Evolutionary conservation across 2,888 invertebrate genomes (phyloP), one percentile per base, ranked within the genome.

Genomic region (Alcis repandata): DNA sequence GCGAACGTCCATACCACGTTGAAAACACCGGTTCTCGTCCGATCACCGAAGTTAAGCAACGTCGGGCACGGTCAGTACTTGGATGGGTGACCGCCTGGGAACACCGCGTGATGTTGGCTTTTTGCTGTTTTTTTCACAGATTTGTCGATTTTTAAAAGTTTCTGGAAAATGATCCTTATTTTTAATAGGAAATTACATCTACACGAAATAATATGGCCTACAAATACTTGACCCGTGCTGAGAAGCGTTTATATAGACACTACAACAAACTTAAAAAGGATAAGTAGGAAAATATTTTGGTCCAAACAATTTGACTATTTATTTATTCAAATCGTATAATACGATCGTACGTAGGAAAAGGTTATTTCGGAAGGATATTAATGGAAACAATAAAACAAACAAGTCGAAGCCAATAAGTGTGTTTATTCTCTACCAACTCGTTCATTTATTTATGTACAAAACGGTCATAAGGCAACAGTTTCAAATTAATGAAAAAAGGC

Each of bases 401-500:
- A 70, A 54, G 49, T 89, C 75, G 90, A 93, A 93, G 93, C 93
- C 91, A 90, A 91, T 92, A 89, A 90, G 90, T 92, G 90, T 91
- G 87, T 87, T 88, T 91, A 89, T 88, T 88, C 89, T 91, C 89
- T 91, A 92, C 91, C 85, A 90, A 90, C 85, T 87, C 83, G 86
- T 89, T 85, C 83, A 86, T 89, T 86, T 88, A 76, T 85, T 89
- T 92, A 93, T 92, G 84, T 93, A 93, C 93, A 93, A 92, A 92
- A 92, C 88, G 85, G 87, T 91, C 83, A 89, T 93, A 93, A 92
- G 92, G 92, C 92, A 93, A 91, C 92, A 89, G 88, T 90, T 90
- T 79, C 78, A 91, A 92, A 90, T 85, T 74, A 91, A 89, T 86
- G 77, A 60, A 60, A 84, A 85, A 91, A 88, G 83, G 86, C 85